Evolutionary conservation across 2,888 invertebrate genomes (phyloP).

Genomic region (Galerucella calmariensis): DNA sequence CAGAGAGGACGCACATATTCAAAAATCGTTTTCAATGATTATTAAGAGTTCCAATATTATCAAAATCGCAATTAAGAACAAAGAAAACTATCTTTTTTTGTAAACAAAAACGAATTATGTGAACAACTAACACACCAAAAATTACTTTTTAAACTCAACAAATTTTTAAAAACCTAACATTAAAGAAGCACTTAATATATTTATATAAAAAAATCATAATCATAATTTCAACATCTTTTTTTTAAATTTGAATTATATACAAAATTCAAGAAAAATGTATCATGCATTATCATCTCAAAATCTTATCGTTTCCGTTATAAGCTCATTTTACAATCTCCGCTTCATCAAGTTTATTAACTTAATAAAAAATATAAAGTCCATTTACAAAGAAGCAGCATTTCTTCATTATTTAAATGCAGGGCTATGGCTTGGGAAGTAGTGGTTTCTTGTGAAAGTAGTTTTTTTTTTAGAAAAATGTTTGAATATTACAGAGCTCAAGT

Average conservation of each 20-base stretch:
- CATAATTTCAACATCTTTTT: neutral
- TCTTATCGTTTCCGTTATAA: neutral
- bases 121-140: conserved; percentile 37
- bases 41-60: conserved; percentile 25
- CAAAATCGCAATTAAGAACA: conserved; percentile 25
- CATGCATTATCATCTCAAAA: too few relatives aligned
- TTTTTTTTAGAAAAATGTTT: too few relatives aligned
- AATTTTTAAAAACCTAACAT: conserved; percentile 44
- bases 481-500: too few relatives aligned
- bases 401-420: too few relatives aligned
- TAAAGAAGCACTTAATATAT: conserved; percentile 45
- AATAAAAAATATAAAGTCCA: too few relatives aligned
- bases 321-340: neutral
- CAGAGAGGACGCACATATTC: neutral
- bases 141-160: conserved; percentile 42
- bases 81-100: conserved; percentile 35
- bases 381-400: too few relatives aligned
- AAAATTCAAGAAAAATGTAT: neutral
- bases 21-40: conserved; percentile 3
- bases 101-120: conserved; percentile 36
- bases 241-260: neutral
- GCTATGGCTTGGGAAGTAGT: too few relatives aligned
- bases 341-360: too few relatives aligned
- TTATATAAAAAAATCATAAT: neutral
- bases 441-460: too few relatives aligned